Conservation (phyloP, 2,888 invertebrate species). For the Hipparchia semele region DNA sequence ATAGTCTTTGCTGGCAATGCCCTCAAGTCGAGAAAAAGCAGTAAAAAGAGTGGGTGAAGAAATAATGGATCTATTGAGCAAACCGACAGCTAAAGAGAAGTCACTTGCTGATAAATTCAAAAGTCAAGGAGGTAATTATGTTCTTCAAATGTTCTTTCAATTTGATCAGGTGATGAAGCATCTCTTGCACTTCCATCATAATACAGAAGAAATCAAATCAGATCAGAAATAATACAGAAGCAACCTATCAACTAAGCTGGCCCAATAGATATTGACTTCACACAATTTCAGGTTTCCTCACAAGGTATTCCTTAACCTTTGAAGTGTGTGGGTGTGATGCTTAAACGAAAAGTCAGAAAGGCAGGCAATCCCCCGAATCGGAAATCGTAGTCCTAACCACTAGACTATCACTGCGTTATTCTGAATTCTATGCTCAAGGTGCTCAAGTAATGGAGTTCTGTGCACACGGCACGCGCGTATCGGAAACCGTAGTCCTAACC, state of each 20-base stretch:
- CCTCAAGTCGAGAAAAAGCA: constrained; percentile 97
- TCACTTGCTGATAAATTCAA: constrained; percentile 97
- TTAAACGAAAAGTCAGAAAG: too few relatives aligned
- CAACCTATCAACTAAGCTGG: too few relatives aligned
- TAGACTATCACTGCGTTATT: too few relatives aligned
- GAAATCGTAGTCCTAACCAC: too few relatives aligned
- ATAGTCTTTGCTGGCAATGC: constrained; percentile 93
- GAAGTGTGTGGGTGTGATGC: too few relatives aligned
- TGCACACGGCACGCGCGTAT: too few relatives aligned
- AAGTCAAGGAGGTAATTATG: constrained; percentile 91
- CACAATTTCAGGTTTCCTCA: not conserved
- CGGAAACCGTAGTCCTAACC: not conserved
- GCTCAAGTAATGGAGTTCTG: constrained; percentile 69
- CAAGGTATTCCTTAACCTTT: not conserved
- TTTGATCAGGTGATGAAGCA: too few relatives aligned
- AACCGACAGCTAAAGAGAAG: constrained; percentile 97
- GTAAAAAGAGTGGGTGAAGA: constrained; percentile 98
- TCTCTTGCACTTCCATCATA: too few relatives aligned
- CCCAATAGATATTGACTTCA: too few relatives aligned
- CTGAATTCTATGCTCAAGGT: constrained; percentile 56
- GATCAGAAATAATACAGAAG: too few relatives aligned
- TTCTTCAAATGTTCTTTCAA: not conserved
- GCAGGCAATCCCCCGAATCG: too few relatives aligned
- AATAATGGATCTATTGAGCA: constrained; percentile 95
- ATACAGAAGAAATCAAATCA: too few relatives aligned